Conservation (phyloP, 2,888 invertebrate genomes). For the Ennomos quercinarius region DNA sequence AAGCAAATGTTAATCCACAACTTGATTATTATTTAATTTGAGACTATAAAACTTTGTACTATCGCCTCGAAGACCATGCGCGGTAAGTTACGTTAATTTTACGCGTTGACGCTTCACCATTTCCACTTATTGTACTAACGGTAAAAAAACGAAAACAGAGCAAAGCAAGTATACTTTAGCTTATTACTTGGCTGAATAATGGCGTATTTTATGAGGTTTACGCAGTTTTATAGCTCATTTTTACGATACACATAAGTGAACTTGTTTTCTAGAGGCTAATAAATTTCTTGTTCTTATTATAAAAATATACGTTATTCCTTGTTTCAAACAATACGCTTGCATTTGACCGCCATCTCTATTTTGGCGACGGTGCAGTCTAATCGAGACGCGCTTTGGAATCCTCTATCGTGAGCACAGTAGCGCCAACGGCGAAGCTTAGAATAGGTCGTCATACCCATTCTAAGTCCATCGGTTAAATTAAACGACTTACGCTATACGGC, state of each 20-base stretch:
- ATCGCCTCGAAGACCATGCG: too few species aligned
- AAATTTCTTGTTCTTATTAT: constrained; percentile 26
- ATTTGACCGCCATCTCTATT: too few species aligned
- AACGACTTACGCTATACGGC: too few species aligned
- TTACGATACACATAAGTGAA: constrained; percentile 27
- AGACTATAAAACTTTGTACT: too few species aligned
- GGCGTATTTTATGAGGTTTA: constrained; percentile 27
- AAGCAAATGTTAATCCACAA: too few species aligned
- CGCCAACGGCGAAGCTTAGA: too few species aligned
- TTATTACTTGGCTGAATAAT: constrained; percentile 31
- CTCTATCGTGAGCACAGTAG: too few species aligned
- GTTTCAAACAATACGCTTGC: background rate
- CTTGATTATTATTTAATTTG: too few species aligned
- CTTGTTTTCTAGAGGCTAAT: constrained; percentile 27
- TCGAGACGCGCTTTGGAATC: too few species aligned
- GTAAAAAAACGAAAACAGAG: constrained; percentile 16
- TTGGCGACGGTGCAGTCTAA: too few species aligned
- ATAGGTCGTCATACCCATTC: too few species aligned
- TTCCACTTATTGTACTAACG: constrained; percentile 16
- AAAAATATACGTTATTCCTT: background rate
- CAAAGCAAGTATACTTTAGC: constrained; percentile 26
- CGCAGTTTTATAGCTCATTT: constrained; percentile 27
- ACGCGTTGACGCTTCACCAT: constrained; percentile 13
- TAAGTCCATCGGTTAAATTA: too few species aligned
- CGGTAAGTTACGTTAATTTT: background rate